Conservation (phyloP, 2,113 vertebrate genomes). For the Eonycteris spelaea region DNA sequence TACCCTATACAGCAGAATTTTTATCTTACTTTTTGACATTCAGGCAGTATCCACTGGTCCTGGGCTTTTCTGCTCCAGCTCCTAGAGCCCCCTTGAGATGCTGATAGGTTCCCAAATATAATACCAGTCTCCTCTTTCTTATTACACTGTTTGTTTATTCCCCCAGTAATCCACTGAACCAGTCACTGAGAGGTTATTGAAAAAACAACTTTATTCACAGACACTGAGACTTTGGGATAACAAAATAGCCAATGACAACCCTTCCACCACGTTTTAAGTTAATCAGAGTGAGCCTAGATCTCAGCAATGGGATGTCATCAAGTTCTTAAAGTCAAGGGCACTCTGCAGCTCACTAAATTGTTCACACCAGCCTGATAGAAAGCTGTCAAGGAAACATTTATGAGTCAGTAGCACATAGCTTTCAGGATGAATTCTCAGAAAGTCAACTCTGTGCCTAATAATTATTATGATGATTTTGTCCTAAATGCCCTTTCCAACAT, state of each 20-base stretch:
- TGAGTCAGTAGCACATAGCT: background rate
- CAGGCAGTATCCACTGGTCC: background rate
- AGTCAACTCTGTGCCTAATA: background rate
- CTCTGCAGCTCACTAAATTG: background rate
- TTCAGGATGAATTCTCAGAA: background rate
- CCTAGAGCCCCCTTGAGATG: background rate
- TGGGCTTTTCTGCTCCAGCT: background rate
- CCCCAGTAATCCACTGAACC: constrained; percentile 37
- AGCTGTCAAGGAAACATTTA: accelerated
- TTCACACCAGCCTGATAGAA: background rate
- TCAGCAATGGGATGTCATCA: background rate
- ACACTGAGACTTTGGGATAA: background rate
- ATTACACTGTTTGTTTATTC: background rate
- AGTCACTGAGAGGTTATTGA: constrained; percentile 58
- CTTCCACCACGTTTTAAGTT: background rate
- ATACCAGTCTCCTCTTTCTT: background rate
- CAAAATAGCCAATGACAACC: background rate
- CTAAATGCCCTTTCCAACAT: background rate
- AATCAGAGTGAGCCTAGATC: background rate
- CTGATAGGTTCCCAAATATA: background rate
- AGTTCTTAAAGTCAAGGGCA: background rate
- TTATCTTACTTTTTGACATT: background rate
- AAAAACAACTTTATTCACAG: constrained; percentile 66
- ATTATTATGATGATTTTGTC: background rate
- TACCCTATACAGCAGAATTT: accelerated